Conservation (phyloP, 2,113 vertebrate genomes). For the Lampris incognitus region DNA sequence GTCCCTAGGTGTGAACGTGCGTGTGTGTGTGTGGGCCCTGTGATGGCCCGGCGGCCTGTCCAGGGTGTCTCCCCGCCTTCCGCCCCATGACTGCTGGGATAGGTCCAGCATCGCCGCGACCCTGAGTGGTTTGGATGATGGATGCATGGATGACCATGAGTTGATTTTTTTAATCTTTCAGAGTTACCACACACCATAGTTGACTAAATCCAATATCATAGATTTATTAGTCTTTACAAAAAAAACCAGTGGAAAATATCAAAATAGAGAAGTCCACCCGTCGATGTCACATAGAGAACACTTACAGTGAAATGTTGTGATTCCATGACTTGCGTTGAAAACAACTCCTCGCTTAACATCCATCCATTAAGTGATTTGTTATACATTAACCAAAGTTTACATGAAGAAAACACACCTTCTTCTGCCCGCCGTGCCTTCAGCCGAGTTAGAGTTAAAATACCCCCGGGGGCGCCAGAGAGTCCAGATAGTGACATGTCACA, state of each 20-base stretch:
- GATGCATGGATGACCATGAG: too few species aligned
- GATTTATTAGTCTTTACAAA: slow-evolving; percentile 56
- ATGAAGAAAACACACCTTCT: slow-evolving; percentile 4
- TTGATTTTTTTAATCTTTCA: not conserved
- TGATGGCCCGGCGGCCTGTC: too few species aligned
- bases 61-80: too few species aligned
- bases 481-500: slow-evolving; percentile 11
- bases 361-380: slow-evolving; percentile 24
- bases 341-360: slow-evolving; percentile 10
- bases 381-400: slow-evolving; percentile 35
- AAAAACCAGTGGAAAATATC: slow-evolving; percentile 39
- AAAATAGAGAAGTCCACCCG: slow-evolving; percentile 38
- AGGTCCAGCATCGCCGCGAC: too few species aligned
- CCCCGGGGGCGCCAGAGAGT: not conserved
- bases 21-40: too few species aligned
- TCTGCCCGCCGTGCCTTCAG: slow-evolving; percentile 4
- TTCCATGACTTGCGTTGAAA: slow-evolving; percentile 39
- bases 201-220: slow-evolving; percentile 31
- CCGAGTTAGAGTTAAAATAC: slow-evolving; percentile 33
- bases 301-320: slow-evolving; percentile 33
- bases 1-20: too few species aligned
- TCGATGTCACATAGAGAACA: not conserved
- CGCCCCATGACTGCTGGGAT: too few species aligned
- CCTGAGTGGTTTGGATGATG: too few species aligned
- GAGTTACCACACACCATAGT: not conserved